A percentile compares a stretch with the other conserved stretches of the same genome.
Evolutionary conservation across 2,888 invertebrate genomes (phyloP).

Genomic region (Petrolisthes manimaculis): DNA sequence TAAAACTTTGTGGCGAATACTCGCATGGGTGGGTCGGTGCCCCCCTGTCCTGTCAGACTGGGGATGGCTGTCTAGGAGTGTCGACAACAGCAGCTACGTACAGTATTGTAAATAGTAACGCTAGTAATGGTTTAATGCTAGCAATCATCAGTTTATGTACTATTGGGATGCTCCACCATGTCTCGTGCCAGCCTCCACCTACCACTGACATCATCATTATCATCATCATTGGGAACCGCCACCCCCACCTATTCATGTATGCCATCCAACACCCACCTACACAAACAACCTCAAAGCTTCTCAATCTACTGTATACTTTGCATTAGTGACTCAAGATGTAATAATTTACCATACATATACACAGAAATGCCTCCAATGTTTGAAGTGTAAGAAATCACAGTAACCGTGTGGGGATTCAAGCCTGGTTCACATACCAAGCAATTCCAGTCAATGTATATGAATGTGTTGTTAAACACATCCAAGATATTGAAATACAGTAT

Average conservation of each 20-base stretch:
- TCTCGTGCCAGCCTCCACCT: slow-evolving; percentile 55
- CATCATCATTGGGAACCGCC: background rate
- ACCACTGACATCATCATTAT: slow-evolving; percentile 44
- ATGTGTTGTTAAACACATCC: no score
- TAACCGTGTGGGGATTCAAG: no score
- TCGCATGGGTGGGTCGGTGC: background rate
- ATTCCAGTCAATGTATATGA: no score
- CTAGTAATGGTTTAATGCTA: slow-evolving; percentile 49
- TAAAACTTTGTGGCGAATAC: slow-evolving; percentile 36
- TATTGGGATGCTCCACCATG: slow-evolving; percentile 56
- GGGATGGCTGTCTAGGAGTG: slow-evolving; percentile 32
- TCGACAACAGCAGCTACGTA: slow-evolving; percentile 45
- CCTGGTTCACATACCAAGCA: no score
- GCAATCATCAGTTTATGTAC: slow-evolving; percentile 37
- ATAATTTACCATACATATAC: no score
- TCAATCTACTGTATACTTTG: no score
- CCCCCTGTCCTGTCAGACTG: slow-evolving; percentile 42
- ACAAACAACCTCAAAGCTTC: no score
- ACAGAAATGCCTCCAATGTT: no score
- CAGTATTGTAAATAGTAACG: slow-evolving; percentile 37
- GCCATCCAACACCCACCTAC: no score
- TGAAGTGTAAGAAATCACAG: no score
- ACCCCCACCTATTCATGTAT: background rate
- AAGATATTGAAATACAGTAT: no score
- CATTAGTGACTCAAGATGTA: no score